Conservation (phyloP, 1,140 invertebrate species). For the Polypedilum pembai region DNA sequence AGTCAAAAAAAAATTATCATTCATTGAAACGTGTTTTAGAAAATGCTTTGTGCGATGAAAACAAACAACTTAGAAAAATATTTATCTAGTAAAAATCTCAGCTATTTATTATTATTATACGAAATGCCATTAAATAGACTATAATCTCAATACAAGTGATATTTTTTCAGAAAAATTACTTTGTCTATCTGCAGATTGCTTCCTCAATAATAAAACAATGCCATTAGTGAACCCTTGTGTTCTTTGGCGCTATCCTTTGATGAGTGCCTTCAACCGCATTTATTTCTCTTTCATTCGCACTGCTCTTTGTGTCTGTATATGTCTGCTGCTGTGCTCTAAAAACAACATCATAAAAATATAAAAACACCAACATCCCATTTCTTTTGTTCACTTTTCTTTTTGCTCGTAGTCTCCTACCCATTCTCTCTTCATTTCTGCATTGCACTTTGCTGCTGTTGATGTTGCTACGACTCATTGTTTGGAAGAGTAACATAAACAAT, state of each 20-base stretch:
- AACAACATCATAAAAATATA: conserved; percentile 8
- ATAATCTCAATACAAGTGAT: no score
- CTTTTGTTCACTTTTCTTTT: not conserved
- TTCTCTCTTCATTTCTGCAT: no score
- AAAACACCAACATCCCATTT: not conserved
- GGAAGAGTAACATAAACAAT: not conserved
- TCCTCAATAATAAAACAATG: no score
- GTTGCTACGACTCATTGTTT: not conserved
- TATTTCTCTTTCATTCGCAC: not conserved
- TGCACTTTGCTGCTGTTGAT: not conserved
- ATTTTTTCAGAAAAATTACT: no score
- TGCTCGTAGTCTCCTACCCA: not conserved
- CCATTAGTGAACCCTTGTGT: not conserved
- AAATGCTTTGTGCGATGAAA: no score
- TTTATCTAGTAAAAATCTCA: no score
- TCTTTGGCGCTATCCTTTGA: not conserved
- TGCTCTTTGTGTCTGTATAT: not conserved
- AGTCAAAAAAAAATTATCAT: no score
- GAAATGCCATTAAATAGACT: no score
- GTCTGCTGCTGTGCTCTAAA: conserved; percentile 4
- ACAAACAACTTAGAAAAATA: no score
- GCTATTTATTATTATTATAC: no score
- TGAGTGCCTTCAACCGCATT: conserved; percentile 4
- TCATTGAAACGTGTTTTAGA: no score
- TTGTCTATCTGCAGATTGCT: no score